A percentile compares a stretch with the other conserved stretches of the same genome.
Evolutionary conservation across 2,797 vertebrate genomes (phyloP).

Genomic region (Mareca strepera): DNA sequence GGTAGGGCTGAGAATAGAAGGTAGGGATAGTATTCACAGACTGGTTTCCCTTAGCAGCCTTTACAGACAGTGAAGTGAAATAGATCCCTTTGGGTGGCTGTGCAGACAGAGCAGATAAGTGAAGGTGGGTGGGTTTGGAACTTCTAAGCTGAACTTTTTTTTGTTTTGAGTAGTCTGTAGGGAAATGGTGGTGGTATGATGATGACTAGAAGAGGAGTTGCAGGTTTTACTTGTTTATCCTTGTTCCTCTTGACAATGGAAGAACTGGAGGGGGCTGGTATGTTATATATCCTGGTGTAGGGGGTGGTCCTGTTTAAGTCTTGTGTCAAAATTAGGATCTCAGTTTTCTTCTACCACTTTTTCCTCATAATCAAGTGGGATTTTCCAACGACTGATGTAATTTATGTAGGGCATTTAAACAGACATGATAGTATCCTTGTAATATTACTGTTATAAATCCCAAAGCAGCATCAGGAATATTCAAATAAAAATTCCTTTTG

Average conservation of each 20-base stretch:
- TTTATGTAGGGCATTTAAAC: neutral
- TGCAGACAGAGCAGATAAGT: neutral
- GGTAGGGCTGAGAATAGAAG: neutral
- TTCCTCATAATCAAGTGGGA: neutral
- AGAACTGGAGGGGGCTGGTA: neutral
- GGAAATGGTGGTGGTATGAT: neutral
- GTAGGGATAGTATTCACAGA: neutral
- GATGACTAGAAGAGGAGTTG: neutral
- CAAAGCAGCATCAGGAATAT: neutral
- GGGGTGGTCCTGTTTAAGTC: neutral
- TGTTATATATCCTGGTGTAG: rapidly evolving
- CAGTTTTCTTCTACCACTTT: neutral
- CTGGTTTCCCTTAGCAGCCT: neutral
- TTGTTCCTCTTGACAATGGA: neutral
- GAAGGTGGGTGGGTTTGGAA: neutral
- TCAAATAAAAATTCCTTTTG: conserved; percentile 13
- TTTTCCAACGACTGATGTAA: neutral
- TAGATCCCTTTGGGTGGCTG: neutral
- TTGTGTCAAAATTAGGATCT: neutral
- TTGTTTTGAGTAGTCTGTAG: neutral
- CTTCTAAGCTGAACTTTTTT: neutral
- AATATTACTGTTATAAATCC: conserved; percentile 8
- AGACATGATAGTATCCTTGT: neutral
- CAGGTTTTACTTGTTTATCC: neutral
- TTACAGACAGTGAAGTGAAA: neutral